Percentiles rank a stretch among this genome's conserved stretches.
phyloP scores from a whole-genome alignment of 2,797 vertebrate species.

The Tokudaia tokunoshimensis region DNA sequence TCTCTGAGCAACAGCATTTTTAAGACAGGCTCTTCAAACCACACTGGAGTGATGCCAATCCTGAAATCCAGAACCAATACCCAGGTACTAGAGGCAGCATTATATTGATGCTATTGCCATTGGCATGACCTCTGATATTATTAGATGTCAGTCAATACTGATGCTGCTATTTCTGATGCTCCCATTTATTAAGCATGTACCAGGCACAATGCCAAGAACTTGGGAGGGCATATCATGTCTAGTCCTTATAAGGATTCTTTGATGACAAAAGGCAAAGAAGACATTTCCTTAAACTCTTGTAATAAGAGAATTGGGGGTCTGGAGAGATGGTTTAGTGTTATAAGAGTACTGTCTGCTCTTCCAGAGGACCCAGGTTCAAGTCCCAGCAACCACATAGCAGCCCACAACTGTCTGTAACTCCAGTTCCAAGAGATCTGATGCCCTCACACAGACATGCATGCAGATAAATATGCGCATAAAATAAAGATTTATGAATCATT shows the following conservation, averaged over 20 bases:
- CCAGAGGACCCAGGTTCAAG: neutral
- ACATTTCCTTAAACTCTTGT: slow-evolving; percentile 39
- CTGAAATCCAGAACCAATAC: slow-evolving; percentile 30
- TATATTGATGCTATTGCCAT: neutral
- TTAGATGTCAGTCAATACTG: neutral
- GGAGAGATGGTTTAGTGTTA: neutral
- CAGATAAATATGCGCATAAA: neutral
- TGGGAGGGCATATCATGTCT: slow-evolving; percentile 21
- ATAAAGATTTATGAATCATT: neutral
- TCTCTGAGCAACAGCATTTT: neutral
- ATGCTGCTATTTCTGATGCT: slow-evolving; percentile 26
- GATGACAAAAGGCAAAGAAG: slow-evolving; percentile 23
- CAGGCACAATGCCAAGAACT: slow-evolving; percentile 33
- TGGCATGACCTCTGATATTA: slow-evolving; percentile 18
- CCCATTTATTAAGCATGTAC: neutral
- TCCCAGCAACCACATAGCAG: neutral
- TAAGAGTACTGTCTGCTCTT: neutral
- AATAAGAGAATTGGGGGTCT: neutral
- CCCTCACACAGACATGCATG: neutral
- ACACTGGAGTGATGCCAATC: neutral
- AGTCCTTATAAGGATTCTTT: slow-evolving; percentile 44
- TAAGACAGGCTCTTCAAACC: neutral
- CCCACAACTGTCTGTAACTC: neutral
- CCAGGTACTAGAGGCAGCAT: neutral
- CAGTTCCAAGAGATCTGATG: neutral